A percentile compares a stretch with the other conserved stretches of the same genome.
Conservation (phyloP, 2,888 invertebrate species). For the Yponomeuta sedellus region DNA sequence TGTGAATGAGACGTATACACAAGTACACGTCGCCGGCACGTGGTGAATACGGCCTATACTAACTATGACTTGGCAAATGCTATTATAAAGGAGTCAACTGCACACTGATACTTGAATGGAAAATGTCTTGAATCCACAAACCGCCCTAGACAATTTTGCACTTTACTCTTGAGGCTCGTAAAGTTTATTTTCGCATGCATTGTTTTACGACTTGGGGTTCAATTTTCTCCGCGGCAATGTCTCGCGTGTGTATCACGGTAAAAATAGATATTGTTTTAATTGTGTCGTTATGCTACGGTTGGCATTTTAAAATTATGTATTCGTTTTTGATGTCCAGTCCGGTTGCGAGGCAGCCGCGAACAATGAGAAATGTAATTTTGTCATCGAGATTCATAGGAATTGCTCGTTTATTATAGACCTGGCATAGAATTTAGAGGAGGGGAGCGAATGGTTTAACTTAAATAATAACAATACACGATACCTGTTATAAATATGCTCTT, state of each 20-base stretch:
- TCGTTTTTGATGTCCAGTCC: neutral
- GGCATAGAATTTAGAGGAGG: too few relatives aligned
- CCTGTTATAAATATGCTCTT: too few relatives aligned
- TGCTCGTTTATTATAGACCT: neutral
- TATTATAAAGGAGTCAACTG: conserved; percentile 30
- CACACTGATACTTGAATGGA: neutral
- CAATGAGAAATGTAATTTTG: neutral
- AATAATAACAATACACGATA: too few relatives aligned
- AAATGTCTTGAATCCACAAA: neutral
- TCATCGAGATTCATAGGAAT: neutral
- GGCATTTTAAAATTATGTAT: neutral
- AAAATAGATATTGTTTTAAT: conserved; percentile 42
- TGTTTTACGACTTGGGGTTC: neutral
- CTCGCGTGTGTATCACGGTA: conserved; percentile 32
- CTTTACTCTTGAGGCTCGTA: neutral
- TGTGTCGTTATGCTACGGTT: neutral
- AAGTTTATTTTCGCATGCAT: neutral
- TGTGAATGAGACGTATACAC: neutral
- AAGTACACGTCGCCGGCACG: conserved; percentile 33
- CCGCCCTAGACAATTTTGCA: neutral
- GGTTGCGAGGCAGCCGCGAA: too few relatives aligned
- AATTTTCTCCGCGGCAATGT: neutral
- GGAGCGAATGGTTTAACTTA: too few relatives aligned
- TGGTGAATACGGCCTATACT: conserved; percentile 38
- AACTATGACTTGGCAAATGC: conserved; percentile 47